A percentile compares a stretch with the other conserved stretches of the same genome.
phyloP scores from a whole-genome alignment of 2,888 invertebrate genomes.

The Lasioglossum lativentre region DNA sequence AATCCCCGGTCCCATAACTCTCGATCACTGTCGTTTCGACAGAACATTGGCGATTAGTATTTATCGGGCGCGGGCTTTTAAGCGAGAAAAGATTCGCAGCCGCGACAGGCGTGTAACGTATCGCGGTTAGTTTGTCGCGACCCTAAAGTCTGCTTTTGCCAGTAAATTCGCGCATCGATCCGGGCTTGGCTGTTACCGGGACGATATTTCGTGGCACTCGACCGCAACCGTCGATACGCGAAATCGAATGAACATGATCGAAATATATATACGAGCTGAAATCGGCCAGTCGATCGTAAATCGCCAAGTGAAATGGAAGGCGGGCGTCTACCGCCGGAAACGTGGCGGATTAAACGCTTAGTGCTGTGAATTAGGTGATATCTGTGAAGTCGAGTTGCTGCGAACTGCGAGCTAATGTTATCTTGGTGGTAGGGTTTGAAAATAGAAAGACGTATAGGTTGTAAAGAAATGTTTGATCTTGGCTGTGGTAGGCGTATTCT shows the following conservation, averaged over 20 bases:
- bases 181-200: not conserved
- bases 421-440: not conserved
- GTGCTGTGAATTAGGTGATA: not conserved
- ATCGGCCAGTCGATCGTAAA: constrained; percentile 14
- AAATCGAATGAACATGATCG: constrained; percentile 20
- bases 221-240: constrained; percentile 20
- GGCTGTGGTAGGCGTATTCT: no score
- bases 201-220: constrained; percentile 16
- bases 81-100: not conserved
- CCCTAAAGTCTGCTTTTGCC: not conserved
- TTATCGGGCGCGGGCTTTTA: not conserved
- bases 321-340: not conserved
- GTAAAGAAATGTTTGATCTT: no score
- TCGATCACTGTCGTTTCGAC: not conserved
- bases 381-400: not conserved
- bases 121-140: not conserved
- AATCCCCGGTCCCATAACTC: not conserved
- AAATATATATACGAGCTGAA: constrained; percentile 3
- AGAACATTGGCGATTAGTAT: not conserved
- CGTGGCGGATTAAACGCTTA: constrained; percentile 8
- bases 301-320: constrained; percentile 8
- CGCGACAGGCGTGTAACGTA: not conserved
- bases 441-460: not conserved
- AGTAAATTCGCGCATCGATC: not conserved
- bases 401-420: not conserved